phyloP scores from a whole-genome alignment of 2,888 invertebrate genomes.

The Yponomeuta plumbellus region DNA sequence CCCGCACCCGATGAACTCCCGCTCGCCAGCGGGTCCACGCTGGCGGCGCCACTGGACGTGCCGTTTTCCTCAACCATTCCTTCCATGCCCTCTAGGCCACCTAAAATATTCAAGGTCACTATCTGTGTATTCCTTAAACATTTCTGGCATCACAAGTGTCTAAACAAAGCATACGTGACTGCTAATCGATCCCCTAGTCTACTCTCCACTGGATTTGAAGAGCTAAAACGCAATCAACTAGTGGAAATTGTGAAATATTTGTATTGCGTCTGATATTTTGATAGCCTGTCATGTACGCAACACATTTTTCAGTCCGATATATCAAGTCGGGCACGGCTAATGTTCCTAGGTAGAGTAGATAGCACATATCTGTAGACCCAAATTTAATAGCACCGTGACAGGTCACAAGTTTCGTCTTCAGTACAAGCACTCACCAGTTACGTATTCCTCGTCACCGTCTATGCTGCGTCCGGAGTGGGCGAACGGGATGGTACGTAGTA shows the following conservation, averaged over 20 bases:
- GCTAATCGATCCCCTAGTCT: background rate
- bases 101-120: conserved; percentile 79
- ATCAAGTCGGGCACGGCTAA: conserved; percentile 37
- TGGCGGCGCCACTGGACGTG: conserved; percentile 57
- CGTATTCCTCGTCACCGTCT: conserved; percentile 96
- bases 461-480: conserved; percentile 96
- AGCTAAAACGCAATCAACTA: conserved; percentile 64
- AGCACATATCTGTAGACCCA: conserved; percentile 64
- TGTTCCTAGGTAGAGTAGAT: conserved; percentile 40
- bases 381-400: conserved; percentile 68
- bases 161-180: background rate
- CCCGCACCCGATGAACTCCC: conserved; percentile 45
- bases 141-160: conserved; percentile 30
- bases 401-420: conserved; percentile 73
- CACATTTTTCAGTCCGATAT: conserved; percentile 39
- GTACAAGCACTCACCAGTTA: conserved; percentile 89
- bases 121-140: conserved; percentile 44
- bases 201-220: conserved; percentile 46
- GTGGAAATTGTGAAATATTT: conserved; percentile 60
- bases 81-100: conserved; percentile 86
- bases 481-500: conserved; percentile 94
- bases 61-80: conserved; percentile 96
- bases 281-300: conserved; percentile 46
- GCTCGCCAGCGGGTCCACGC: conserved; percentile 51
- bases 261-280: conserved; percentile 57